phyloP scores from a whole-genome alignment of 53 echinoderm and acorn worm genomes.

The Patiria pectinifera region DNA sequence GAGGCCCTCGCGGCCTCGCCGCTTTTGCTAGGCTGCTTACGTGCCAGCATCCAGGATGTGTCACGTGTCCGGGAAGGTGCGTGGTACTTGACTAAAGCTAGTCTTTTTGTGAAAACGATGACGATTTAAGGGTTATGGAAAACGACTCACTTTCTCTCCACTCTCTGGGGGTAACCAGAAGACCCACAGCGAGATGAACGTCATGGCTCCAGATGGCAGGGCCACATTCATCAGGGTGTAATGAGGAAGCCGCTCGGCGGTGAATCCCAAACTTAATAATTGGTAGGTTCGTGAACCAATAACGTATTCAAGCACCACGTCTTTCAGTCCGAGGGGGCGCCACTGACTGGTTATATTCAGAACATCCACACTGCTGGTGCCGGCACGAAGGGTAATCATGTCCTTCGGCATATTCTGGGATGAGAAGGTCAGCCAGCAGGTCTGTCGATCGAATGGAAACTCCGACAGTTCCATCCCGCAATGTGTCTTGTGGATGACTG shows the following conservation, averaged over 20 bases:
- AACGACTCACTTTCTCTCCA: conserved; percentile 10
- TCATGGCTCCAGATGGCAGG: conserved; percentile 4
- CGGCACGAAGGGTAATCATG: too few species aligned
- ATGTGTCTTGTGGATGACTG: conserved; percentile 13
- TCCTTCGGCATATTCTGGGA: conserved; percentile 7
- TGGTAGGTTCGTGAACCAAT: not conserved
- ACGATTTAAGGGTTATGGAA: too few species aligned
- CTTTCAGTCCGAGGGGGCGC: not conserved
- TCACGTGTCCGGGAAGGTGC: too few species aligned
- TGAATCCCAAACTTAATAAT: not conserved
- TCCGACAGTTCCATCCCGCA: conserved; percentile 76
- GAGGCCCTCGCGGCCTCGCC: too few species aligned
- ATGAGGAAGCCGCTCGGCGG: not conserved
- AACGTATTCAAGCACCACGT: too few species aligned
- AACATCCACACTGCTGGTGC: too few species aligned
- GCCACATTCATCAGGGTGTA: not conserved
- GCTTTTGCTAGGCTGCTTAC: too few species aligned
- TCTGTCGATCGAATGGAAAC: conserved; percentile 83
- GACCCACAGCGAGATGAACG: conserved; percentile 10
- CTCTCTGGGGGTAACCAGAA: not conserved
- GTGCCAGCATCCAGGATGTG: not conserved
- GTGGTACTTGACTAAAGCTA: too few species aligned
- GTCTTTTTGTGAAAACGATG: too few species aligned
- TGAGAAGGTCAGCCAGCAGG: conserved; percentile 57
- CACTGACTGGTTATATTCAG: not conserved